Percentiles rank a stretch among this genome's conserved stretches.
phyloP scores from a whole-genome alignment of 2,797 vertebrate species.

The Glossophaga mutica region DNA sequence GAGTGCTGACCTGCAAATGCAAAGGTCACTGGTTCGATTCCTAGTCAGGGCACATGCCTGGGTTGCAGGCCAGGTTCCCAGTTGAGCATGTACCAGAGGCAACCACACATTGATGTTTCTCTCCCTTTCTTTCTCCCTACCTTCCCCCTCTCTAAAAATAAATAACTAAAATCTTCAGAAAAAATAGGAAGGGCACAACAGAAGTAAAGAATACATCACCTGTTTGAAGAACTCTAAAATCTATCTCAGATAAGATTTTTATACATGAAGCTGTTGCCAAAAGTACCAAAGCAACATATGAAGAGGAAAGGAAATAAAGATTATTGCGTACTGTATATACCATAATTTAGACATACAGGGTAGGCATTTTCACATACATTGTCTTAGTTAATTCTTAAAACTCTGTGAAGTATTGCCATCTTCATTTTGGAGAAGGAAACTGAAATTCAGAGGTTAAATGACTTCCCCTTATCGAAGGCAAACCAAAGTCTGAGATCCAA shows the following conservation, averaged over 20 bases:
- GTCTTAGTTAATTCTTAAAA: conserved; percentile 11
- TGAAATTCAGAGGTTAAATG: conserved; percentile 40
- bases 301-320: conserved; percentile 2
- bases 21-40: no score
- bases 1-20: no score
- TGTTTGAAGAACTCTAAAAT: conserved; percentile 41
- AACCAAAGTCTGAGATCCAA: neutral
- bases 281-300: neutral
- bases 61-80: no score
- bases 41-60: no score
- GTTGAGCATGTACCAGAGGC: no score
- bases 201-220: neutral
- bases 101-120: no score
- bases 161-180: no score
- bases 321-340: neutral
- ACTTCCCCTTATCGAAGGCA: neutral
- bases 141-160: no score
- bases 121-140: no score
- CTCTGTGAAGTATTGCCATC: neutral
- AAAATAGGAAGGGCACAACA: conserved; percentile 4
- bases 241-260: conserved; percentile 25
- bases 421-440: conserved; percentile 33
- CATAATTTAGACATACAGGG: neutral
- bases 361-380: conserved; percentile 29
- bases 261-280: conserved; percentile 23